Evolutionary conservation across 2,888 invertebrate genomes (phyloP).

Genomic region (Monopis laevigella): DNA sequence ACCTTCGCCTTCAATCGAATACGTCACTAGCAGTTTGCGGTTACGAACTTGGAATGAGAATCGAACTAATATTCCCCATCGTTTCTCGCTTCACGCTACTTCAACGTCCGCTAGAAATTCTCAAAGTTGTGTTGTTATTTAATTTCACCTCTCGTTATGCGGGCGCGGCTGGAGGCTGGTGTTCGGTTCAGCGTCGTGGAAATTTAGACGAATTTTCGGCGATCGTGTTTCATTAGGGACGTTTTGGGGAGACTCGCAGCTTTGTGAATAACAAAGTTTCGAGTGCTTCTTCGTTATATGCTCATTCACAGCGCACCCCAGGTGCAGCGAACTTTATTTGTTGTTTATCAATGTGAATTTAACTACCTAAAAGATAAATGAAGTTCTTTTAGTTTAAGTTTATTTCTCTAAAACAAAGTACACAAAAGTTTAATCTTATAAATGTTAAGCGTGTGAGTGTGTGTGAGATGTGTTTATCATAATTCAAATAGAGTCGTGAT

Average conservation of each 20-base stretch:
- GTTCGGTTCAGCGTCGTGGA: conserved; percentile 50
- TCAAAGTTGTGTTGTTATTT: conserved; percentile 38
- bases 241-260: conserved; percentile 46
- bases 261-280: conserved; percentile 53
- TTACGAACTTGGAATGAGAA: conserved; percentile 42
- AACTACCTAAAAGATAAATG: too few species aligned
- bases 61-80: conserved; percentile 38
- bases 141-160: conserved; percentile 57
- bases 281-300: conserved; percentile 54
- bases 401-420: too few species aligned
- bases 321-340: too few species aligned
- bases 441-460: too few species aligned
- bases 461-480: too few species aligned
- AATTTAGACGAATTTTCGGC: conserved; percentile 47
- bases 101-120: conserved; percentile 3
- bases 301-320: conserved; percentile 31
- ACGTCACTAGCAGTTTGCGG: conserved; percentile 41
- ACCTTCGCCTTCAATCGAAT: conserved; percentile 5
- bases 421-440: too few species aligned
- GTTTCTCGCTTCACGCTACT: not conserved
- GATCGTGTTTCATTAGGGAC: conserved; percentile 50
- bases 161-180: conserved; percentile 27
- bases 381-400: too few species aligned
- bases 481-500: too few species aligned
- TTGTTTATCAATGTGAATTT: too few species aligned